Base-by-base conservation (phyloP, 2,113 vertebrate species). In the Anguilla rostrata region DNA sequence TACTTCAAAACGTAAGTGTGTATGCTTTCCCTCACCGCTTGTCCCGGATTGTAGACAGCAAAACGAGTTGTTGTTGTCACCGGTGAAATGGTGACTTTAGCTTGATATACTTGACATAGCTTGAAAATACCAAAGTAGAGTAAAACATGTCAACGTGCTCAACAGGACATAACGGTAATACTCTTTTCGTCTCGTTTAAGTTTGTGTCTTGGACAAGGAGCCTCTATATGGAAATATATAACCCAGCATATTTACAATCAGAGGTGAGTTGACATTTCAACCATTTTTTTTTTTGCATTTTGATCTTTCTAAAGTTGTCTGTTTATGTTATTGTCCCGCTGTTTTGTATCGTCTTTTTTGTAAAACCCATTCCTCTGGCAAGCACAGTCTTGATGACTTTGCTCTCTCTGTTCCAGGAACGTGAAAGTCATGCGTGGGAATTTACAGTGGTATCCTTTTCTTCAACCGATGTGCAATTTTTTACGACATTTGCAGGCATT, bases 391-490 rank as follows among this genome's bases (percentile, higher is more conserved):
- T 39, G 16, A 20, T 22, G 39, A 39, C 22, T 15, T 81, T 79
- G 39, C 80, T 43, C 0, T 85, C 85, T n/a, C 12, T n/a, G 16
- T 57, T 81, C 11, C 89, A 96, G 95, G 87, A 94, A 95, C 29
- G 94, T 94, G 85, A 92, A 89, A 85, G 88, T 94, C 29, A 93
- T 95, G 87, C 91, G 95, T 46, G 94, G 94, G 5, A 96, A 96
- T 91, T 90, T 96, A 78, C 92, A 94, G 29, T 96, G 95, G 95
- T 96, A 96, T 95, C 94, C 93, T 94, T 92, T 66, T 78, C 79
- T 39, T 80, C 57, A 78, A 22, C 22, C 14, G n/a, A 9, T 14
- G 63, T 39, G 1, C 11, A 53, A 12, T 53, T 53, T 53, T 53
- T 0, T 53, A 53, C 12, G 11, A 53, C 7, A 53, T 2, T 53